A percentile compares a stretch with the other conserved stretches of the same genome.
phyloP scores from a whole-genome alignment of 35 echinoderm and acorn worm species.

The Nesometra sesokonis region DNA sequence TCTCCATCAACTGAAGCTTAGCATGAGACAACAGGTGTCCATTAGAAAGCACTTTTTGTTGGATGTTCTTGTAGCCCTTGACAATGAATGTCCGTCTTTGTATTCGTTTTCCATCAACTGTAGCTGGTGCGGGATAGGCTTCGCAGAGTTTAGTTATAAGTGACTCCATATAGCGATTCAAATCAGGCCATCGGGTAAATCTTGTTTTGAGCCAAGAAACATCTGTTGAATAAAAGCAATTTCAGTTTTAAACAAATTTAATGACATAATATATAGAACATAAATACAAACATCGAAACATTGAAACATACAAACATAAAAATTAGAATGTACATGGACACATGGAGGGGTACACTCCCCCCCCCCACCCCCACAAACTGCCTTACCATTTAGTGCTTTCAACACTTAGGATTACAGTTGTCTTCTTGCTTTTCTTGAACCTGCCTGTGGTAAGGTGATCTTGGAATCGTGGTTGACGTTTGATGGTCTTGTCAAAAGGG shows the following conservation, averaged over 20 bases:
- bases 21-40: conserved; percentile 1
- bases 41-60: conserved; percentile 1
- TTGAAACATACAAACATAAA: neutral
- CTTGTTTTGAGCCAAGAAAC: conserved; percentile 30
- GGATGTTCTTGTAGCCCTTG: conserved; percentile 34
- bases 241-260: neutral
- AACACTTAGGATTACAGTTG: neutral
- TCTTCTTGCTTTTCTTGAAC: conserved; percentile 10
- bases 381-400: conserved; percentile 33
- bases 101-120: neutral
- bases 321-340: no score
- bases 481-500: conserved; percentile 19
- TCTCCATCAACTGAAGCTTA: conserved; percentile 25
- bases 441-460: conserved; percentile 12
- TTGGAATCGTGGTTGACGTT: neutral
- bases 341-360: no score
- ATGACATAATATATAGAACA: no score
- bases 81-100: conserved; percentile 11
- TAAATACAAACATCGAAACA: no score
- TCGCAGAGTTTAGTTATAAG: conserved; percentile 39
- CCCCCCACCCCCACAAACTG: neutral
- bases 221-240: conserved; percentile 17
- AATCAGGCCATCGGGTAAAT: conserved; percentile 21
- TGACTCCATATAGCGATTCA: conserved; percentile 40
- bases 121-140: neutral